phyloP scores from a whole-genome alignment of 1,140 invertebrate species.

The Cherax destructor region DNA sequence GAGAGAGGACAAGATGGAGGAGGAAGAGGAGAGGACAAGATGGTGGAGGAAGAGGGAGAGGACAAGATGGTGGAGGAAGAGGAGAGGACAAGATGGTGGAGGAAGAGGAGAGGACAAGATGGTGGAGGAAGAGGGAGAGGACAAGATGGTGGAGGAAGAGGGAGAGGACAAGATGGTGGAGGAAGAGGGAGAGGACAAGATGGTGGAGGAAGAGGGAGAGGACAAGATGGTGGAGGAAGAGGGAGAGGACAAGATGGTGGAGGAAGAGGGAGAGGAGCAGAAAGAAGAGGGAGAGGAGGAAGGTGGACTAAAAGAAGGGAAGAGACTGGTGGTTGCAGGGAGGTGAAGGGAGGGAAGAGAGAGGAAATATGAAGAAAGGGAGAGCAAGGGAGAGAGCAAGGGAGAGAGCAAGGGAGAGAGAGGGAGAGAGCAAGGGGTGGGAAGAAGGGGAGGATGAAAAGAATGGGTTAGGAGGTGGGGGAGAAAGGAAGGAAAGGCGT shows the following conservation, averaged over 20 bases:
- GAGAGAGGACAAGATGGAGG: neutral
- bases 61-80: neutral
- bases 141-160: neutral
- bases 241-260: neutral
- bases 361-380: neutral
- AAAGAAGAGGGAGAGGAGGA: neutral
- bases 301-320: neutral
- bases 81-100: neutral
- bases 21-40: neutral
- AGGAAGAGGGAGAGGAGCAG: neutral
- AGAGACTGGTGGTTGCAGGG: neutral
- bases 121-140: neutral
- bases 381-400: neutral
- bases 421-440: neutral
- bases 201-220: neutral
- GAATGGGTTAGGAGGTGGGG: neutral
- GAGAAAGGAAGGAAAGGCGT: neutral
- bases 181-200: neutral
- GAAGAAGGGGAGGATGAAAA: neutral
- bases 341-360: neutral
- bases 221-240: neutral
- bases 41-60: neutral
- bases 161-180: neutral
- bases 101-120: neutral
- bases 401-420: neutral